phyloP scores from a whole-genome alignment of 2,797 vertebrate genomes.

The Percopsis omiscomaycus region DNA sequence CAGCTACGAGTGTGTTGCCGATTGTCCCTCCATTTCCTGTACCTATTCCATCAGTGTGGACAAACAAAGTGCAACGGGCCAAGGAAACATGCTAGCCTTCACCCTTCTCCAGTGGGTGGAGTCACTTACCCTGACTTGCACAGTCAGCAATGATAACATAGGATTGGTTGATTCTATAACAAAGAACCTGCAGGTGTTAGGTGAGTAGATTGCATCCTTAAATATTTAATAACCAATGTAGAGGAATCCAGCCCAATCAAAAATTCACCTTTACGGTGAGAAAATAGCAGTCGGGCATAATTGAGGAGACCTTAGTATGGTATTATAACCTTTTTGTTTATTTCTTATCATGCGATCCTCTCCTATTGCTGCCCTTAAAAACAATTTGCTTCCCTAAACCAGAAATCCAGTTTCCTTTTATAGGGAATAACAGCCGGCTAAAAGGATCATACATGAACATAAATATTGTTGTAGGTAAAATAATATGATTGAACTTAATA shows the following conservation, averaged over 20 bases:
- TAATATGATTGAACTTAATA: too few relatives aligned
- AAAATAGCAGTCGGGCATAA: too few relatives aligned
- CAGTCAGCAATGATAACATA: fast-evolving
- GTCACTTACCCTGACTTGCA: conserved; percentile 39
- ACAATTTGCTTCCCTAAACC: too few relatives aligned
- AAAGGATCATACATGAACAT: too few relatives aligned
- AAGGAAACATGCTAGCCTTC: conserved; percentile 33
- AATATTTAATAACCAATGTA: not conserved
- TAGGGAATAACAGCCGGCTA: too few relatives aligned
- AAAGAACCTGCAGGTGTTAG: conserved; percentile 51
- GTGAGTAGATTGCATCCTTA: conserved; percentile 19
- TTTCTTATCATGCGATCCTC: too few relatives aligned
- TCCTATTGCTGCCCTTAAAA: not conserved
- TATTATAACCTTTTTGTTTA: too few relatives aligned
- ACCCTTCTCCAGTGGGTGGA: conserved; percentile 21
- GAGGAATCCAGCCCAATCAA: too few relatives aligned
- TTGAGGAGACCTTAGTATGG: too few relatives aligned
- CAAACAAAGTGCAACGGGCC: not conserved
- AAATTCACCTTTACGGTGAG: not conserved
- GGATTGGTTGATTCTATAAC: not conserved
- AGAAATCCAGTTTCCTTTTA: too few relatives aligned
- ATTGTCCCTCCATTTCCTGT: conserved; percentile 13
- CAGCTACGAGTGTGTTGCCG: conserved; percentile 29
- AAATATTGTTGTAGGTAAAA: too few relatives aligned
- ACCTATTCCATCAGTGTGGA: conserved; percentile 45